phyloP scores from a whole-genome alignment of 1,140 invertebrate species.

The Pseudoatta argentina region DNA sequence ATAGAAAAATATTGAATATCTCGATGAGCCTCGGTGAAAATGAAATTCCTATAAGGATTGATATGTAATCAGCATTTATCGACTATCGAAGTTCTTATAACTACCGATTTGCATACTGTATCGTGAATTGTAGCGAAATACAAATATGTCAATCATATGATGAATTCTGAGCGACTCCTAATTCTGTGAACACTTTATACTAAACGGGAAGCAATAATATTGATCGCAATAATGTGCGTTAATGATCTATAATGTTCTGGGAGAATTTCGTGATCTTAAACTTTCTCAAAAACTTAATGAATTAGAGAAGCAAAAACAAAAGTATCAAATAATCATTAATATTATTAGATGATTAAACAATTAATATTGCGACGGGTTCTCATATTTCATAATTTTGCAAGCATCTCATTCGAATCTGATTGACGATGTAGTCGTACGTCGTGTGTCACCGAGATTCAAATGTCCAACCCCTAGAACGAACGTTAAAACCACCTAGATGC shows the following conservation, averaged over 20 bases:
- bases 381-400: not conserved
- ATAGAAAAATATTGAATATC: constrained; percentile 17
- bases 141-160: constrained; percentile 31
- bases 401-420: constrained; percentile 20
- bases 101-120: constrained; percentile 21
- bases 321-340: not conserved
- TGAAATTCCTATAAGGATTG: constrained; percentile 12
- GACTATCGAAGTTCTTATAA: constrained; percentile 23
- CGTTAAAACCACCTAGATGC: constrained; percentile 48
- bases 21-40: not conserved
- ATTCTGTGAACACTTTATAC: constrained; percentile 3
- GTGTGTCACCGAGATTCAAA: constrained; percentile 35
- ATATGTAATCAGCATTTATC: constrained; percentile 29
- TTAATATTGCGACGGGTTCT: not conserved
- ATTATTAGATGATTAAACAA: constrained; percentile 9
- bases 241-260: not conserved
- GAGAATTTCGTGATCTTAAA: not conserved
- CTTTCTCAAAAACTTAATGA: not conserved
- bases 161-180: constrained; percentile 37
- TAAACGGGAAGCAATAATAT: constrained; percentile 26
- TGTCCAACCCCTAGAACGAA: constrained; percentile 16
- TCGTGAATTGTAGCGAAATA: constrained; percentile 12
- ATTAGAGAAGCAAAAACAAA: not conserved
- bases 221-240: not conserved
- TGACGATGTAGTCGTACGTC: constrained; percentile 34